Conservation (phyloP, 1,140 invertebrate genomes). For the Drosophila ohnishii region DNA sequence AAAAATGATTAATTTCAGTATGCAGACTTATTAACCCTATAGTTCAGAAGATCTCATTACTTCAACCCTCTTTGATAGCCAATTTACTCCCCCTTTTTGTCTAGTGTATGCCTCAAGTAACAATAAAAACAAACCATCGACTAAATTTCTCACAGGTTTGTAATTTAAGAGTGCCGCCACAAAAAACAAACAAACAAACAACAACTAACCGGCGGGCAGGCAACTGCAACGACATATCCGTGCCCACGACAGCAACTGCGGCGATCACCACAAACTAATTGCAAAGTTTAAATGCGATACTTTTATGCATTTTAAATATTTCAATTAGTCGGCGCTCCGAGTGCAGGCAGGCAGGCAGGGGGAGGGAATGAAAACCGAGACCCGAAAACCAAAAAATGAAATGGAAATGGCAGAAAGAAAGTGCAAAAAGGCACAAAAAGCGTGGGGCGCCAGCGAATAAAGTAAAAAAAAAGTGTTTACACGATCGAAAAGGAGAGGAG, state of each 20-base stretch:
- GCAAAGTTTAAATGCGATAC: constrained; percentile 74
- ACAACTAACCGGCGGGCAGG: constrained; percentile 12
- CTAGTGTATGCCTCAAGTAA: constrained; percentile 24
- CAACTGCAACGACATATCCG: constrained; percentile 34
- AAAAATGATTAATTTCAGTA: too few relatives aligned
- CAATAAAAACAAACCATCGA: constrained; percentile 24
- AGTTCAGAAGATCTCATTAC: neutral
- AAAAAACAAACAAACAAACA: constrained; percentile 28
- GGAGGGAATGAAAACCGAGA: constrained; percentile 14
- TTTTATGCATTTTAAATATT: constrained; percentile 73
- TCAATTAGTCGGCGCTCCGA: constrained; percentile 62
- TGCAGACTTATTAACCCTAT: too few relatives aligned
- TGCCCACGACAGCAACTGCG: constrained; percentile 19
- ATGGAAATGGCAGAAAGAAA: constrained; percentile 19
- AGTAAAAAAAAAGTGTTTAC: constrained; percentile 53
- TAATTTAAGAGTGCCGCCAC: constrained; percentile 60
- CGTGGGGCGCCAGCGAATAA: constrained; percentile 55
- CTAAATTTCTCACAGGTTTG: constrained; percentile 65
- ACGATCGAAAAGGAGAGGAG: constrained; percentile 26
- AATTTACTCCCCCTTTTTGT: neutral
- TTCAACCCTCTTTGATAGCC: neutral
- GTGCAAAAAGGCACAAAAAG: constrained; percentile 29
- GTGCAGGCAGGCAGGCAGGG: neutral
- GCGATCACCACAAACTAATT: constrained; percentile 73
- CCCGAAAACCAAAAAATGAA: constrained; percentile 14